These are phyloP conservation scores for Lottia scabra DNA, from an alignment of 2,888 invertebrate species.

Conservation along the genomic window DNA sequence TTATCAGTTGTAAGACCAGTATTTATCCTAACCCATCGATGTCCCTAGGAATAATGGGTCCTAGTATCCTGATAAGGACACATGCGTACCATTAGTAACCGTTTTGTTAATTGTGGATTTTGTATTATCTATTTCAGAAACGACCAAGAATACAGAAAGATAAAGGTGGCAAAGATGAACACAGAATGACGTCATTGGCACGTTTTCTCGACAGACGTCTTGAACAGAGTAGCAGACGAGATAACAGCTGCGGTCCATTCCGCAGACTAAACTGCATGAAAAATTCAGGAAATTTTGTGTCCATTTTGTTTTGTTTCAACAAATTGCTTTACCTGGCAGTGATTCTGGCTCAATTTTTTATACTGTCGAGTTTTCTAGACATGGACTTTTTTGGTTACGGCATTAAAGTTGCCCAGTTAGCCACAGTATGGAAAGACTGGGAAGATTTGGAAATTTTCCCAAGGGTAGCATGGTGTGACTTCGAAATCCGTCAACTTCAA, in stretches of 20 bases:
- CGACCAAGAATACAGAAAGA: too few species aligned
- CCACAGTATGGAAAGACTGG: neutral
- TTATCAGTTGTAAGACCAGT: too few species aligned
- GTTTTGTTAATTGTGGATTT: too few species aligned
- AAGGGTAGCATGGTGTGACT: neutral
- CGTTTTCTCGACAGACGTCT: neutral
- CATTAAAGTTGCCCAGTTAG: neutral
- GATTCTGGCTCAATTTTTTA: neutral
- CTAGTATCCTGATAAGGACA: too few species aligned
- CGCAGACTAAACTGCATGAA: neutral
- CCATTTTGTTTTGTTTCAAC: neutral
- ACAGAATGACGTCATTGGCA: neutral
- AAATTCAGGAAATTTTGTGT: neutral
- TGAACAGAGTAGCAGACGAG: neutral
- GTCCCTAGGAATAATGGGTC: too few species aligned
- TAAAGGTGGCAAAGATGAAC: neutral
- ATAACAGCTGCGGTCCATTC: neutral
- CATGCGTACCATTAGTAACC: too few species aligned
- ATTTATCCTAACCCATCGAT: too few species aligned
- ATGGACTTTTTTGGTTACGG: neutral
- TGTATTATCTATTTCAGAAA: too few species aligned
- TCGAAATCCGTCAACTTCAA: neutral
- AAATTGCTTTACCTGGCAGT: neutral
- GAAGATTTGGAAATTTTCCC: neutral
- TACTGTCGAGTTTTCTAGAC: neutral